A percentile compares a stretch with the other conserved stretches of the same genome.
phyloP scores from a whole-genome alignment of 2,113 vertebrate genomes.

The Hypocryptadius cinnamomeus region DNA sequence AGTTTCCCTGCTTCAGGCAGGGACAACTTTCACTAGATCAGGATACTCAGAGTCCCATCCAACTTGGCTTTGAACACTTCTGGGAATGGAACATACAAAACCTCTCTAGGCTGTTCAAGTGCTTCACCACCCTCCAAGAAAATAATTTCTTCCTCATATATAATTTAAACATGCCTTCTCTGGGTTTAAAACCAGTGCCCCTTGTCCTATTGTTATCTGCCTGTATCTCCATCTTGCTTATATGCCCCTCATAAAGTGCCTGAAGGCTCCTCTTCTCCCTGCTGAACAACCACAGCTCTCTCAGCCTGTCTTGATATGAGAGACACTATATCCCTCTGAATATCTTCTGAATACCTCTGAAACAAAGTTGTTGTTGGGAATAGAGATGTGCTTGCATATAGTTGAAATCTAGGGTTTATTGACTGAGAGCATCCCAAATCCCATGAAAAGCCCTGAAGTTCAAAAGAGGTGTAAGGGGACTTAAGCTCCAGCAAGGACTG shows the following conservation, averaged over 20 bases:
- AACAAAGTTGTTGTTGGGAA: background rate
- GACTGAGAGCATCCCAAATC: background rate
- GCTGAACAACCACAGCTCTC: background rate
- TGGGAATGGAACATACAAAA: background rate
- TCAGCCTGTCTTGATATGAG: background rate
- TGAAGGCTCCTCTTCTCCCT: background rate
- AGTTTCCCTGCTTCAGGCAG: background rate
- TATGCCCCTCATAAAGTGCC: too few relatives aligned
- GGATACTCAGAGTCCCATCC: too few relatives aligned
- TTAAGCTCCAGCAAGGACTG: background rate
- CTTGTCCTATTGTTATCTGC: background rate
- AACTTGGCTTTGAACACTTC: background rate
- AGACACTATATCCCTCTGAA: background rate
- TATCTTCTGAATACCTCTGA: background rate
- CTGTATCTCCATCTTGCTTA: too few relatives aligned
- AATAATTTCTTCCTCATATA: background rate
- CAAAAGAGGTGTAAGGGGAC: background rate
- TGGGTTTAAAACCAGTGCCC: background rate
- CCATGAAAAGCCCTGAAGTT: background rate
- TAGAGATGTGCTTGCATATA: accelerated
- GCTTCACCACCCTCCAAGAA: background rate
- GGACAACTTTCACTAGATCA: background rate
- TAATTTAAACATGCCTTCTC: background rate
- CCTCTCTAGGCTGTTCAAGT: background rate
- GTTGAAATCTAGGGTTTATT: background rate